These are phyloP conservation scores for Polyommatus icarus DNA, from an alignment of 2,888 invertebrate species.

Conservation along the genomic window DNA sequence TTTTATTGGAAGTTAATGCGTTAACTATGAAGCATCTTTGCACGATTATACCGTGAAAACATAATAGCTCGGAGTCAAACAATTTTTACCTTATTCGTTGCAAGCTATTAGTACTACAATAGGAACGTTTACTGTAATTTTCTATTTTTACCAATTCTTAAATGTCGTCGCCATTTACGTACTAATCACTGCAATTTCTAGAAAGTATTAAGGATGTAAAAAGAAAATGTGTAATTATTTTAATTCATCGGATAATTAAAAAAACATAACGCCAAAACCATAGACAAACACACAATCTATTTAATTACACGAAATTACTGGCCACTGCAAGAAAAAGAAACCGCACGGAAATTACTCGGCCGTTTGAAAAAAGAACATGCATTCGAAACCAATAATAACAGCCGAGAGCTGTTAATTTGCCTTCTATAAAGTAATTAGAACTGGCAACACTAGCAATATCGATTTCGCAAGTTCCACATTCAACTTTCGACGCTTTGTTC, in stretches of 20 bases:
- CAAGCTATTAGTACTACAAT: conserved; percentile 28
- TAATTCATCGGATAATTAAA: conserved; percentile 30
- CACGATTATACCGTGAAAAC: conserved; percentile 66
- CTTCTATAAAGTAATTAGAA: conserved; percentile 58
- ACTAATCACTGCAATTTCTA: conserved; percentile 31
- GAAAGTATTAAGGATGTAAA: conserved; percentile 28
- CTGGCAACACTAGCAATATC: conserved; percentile 54
- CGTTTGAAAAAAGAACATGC: conserved; percentile 52
- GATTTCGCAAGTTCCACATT: conserved; percentile 48
- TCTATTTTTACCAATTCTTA: conserved; percentile 24
- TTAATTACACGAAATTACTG: conserved; percentile 30
- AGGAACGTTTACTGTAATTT: conserved; percentile 31
- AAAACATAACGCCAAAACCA: conserved; percentile 31
- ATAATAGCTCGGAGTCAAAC: conserved; percentile 46
- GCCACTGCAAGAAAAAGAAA: conserved; percentile 43
- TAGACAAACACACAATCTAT: conserved; percentile 26
- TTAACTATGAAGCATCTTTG: conserved; percentile 68
- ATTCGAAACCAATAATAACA: conserved; percentile 59
- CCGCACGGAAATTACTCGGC: conserved; percentile 48
- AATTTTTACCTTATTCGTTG: conserved; percentile 38
- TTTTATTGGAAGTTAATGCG: conserved; percentile 64
- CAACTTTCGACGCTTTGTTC: conserved; percentile 57
- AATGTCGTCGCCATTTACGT: conserved; percentile 30
- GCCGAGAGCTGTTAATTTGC: conserved; percentile 61
- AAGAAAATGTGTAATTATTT: conserved; percentile 28